Percentiles rank a stretch among this genome's conserved stretches.
Evolutionary conservation across 2,888 invertebrate species (phyloP).

Genomic region (Drosophila maculinotata): DNA sequence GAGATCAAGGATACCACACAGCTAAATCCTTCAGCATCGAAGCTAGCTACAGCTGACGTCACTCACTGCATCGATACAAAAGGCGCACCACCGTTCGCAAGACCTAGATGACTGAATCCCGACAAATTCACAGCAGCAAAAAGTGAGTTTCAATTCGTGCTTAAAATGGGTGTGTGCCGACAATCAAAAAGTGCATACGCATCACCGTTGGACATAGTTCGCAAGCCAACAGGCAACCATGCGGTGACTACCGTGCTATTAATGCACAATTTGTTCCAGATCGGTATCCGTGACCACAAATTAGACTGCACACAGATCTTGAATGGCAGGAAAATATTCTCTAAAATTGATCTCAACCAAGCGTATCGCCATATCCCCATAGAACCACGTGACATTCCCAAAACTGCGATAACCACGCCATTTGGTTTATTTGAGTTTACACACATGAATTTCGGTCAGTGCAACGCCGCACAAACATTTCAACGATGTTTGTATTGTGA

Average conservation of each 20-base stretch:
- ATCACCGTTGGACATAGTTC: slow-evolving; percentile 5
- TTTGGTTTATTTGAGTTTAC: too few species aligned
- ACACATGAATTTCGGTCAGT: slow-evolving; percentile 1
- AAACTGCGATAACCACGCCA: slow-evolving; percentile 1
- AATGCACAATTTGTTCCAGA: background rate
- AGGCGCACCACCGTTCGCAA: slow-evolving; percentile 1
- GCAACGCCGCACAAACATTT: slow-evolving; percentile 1
- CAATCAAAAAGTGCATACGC: slow-evolving; percentile 2
- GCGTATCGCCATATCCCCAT: too few species aligned
- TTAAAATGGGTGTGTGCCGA: background rate
- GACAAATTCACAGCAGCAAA: slow-evolving; percentile 2
- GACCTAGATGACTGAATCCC: background rate
- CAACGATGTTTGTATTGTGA: too few species aligned
- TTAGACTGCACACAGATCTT: too few species aligned
- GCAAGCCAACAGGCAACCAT: slow-evolving; percentile 4
- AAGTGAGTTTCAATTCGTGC: background rate
- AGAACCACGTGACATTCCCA: background rate
- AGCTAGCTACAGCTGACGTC: background rate
- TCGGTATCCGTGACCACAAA: too few species aligned
- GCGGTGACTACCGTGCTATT: background rate
- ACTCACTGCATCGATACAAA: slow-evolving; percentile 8
- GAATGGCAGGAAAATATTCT: too few species aligned
- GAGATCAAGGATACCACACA: background rate
- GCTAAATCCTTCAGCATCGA: background rate
- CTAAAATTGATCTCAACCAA: too few species aligned